Evolutionary conservation across 2,888 invertebrate genomes (phyloP).

Genomic region (Cylindroiulus punctatus): DNA sequence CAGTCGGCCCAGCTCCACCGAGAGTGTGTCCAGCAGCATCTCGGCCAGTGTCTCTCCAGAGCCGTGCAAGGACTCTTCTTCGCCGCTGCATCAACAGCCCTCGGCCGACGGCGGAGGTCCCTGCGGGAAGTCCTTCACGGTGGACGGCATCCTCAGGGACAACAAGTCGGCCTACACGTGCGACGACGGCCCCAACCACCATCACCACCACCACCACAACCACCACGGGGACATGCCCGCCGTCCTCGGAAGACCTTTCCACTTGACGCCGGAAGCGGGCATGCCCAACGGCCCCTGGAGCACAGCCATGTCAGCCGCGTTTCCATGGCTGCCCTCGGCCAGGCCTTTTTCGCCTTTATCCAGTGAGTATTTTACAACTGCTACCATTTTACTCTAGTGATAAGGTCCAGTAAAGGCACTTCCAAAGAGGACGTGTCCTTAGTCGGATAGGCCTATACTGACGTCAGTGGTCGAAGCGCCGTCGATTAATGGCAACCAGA

Average conservation of each 20-base stretch:
- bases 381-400: too few relatives aligned
- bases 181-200: neutral
- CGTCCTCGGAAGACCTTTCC: conserved; percentile 57
- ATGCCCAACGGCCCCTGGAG: conserved; percentile 58
- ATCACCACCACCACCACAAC: conserved; percentile 52
- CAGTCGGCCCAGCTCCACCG: conserved; percentile 48
- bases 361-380: conserved; percentile 58
- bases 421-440: too few relatives aligned
- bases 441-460: too few relatives aligned
- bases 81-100: neutral
- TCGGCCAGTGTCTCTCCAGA: conserved; percentile 52
- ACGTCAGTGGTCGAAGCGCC: too few relatives aligned
- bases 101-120: neutral
- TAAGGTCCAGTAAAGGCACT: too few relatives aligned
- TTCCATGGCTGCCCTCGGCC: conserved; percentile 58
- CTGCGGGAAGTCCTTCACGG: conserved; percentile 55
- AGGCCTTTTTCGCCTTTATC: conserved; percentile 58
- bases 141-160: conserved; percentile 57
- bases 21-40: conserved; percentile 8
- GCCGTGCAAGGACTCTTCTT: conserved; percentile 51
- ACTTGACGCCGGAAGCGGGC: conserved; percentile 58
- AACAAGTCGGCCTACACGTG: neutral
- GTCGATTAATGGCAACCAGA: too few relatives aligned
- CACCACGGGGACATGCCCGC: conserved; percentile 51
- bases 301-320: conserved; percentile 57